Percentiles rank a stretch among this genome's conserved stretches.
Conservation (phyloP, 1,140 invertebrate species). For the Heliconius congener region DNA sequence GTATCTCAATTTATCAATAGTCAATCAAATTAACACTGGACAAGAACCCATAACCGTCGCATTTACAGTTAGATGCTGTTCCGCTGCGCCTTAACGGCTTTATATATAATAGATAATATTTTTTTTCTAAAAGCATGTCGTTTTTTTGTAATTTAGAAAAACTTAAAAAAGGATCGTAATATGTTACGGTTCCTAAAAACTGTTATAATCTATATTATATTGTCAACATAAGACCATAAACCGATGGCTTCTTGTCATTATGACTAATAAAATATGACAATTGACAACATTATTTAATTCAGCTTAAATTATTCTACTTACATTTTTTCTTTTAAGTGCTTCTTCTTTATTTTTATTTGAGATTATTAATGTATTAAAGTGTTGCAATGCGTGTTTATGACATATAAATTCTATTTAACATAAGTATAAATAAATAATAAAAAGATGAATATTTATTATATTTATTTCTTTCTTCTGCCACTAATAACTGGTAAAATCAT, state of each 20-base stretch:
- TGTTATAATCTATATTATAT: background rate
- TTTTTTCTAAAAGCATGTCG: no score
- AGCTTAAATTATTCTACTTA: background rate
- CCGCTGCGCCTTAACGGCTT: no score
- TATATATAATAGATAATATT: no score
- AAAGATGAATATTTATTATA: slow-evolving; percentile 11
- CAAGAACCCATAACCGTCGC: no score
- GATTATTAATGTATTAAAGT: background rate
- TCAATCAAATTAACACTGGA: no score
- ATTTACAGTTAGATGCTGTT: no score
- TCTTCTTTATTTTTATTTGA: slow-evolving; percentile 4
- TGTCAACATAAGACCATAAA: background rate
- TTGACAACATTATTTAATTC: background rate
- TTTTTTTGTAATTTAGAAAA: no score
- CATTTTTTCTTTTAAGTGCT: background rate
- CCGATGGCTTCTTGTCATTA: background rate
- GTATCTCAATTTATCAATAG: no score
- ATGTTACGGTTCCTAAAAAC: background rate
- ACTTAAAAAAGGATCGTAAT: background rate
- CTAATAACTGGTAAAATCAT: slow-evolving; percentile 8
- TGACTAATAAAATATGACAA: slow-evolving; percentile 6
- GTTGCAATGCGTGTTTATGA: slow-evolving; percentile 2
- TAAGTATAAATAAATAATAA: slow-evolving; percentile 4
- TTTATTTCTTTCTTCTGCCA: slow-evolving; percentile 15
- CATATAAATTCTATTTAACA: background rate